Conservation (phyloP, 2,888 invertebrate genomes). For the Microctonus brassicae region DNA sequence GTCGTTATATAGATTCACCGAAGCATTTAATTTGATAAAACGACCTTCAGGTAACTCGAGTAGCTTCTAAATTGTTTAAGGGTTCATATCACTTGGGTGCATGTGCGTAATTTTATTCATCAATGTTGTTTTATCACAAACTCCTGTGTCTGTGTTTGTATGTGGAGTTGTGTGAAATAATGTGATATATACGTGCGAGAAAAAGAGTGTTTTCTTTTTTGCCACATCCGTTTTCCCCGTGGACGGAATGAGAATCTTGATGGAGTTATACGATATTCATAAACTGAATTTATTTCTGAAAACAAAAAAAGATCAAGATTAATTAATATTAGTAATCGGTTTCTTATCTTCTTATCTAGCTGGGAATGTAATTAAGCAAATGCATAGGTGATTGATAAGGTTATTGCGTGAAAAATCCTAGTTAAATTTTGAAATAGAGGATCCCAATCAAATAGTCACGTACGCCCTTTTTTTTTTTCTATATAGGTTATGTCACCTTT, state of each 20-base stretch:
- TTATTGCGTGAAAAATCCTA: not conserved
- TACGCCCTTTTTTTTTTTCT: no score
- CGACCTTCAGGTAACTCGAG: conserved; percentile 42
- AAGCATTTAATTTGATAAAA: conserved; percentile 1
- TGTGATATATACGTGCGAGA: not conserved
- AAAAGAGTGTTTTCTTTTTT: not conserved
- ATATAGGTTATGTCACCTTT: not conserved
- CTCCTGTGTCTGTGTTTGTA: conserved; percentile 18
- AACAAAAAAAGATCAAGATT: not conserved
- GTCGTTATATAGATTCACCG: conserved; percentile 8
- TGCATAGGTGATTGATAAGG: not conserved
- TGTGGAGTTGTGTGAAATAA: no score
- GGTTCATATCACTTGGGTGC: not conserved
- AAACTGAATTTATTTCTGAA: conserved; percentile 27
- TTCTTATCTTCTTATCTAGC: not conserved
- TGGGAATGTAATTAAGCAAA: not conserved
- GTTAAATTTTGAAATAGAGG: no score
- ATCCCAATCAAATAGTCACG: no score
- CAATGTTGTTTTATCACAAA: conserved; percentile 34
- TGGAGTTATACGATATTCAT: not conserved
- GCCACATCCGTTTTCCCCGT: conserved; percentile 3
- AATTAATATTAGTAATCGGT: not conserved
- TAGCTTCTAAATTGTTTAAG: conserved; percentile 25
- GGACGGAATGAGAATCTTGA: conserved; percentile 23
- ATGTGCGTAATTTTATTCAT: not conserved